Base-by-base conservation (phyloP, 2,888 invertebrate species). In the Pachydiplax longipennis region DNA sequence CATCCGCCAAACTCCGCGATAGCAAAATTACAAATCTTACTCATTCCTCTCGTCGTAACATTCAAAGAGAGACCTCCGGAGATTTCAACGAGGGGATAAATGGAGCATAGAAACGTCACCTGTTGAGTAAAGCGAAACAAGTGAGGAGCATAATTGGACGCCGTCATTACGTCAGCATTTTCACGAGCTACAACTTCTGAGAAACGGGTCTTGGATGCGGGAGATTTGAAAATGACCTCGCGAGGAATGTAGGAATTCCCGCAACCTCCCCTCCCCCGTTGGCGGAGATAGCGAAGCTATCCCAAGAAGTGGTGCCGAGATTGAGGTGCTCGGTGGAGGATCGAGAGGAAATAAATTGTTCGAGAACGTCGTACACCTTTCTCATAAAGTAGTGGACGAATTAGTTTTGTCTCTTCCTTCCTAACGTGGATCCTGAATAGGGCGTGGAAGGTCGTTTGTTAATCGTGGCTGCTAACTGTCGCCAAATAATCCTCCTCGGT, bases 211-310 rank as follows among this genome's bases (percentile, higher is more conserved):
- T 73, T 13, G 25, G 65, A 61, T 61, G 87, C 65, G 37, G 12
- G 40, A 40, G 40, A 65, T 87, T 87, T 87, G 12, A 65, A 87
- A 87, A 87, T 65, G 87, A 65, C 87, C 87, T 87, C 61, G 87
- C 87, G 37, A 65, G 87, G 87, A 87, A 87, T 87, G 87, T 87
- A 37, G 87, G 61, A 65, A 25, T 61, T 31, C 82, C 35, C 73
- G 73, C 31, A 25, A 25, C 31, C 73, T 73, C 73, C 73, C 73
- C 73, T 31, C 25, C 73, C 31, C 31, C 73, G 12, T 22, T 25
- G 25, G 58, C 0, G 0, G 83, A 58, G 83, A 58, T 31, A 58
- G 58, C 25, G 58, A 35, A 58, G 44, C 44, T 44, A 44, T 44
- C 53, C 18, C 18, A 1, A 18, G 53, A 2, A 18, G 15, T 53